phyloP scores from a whole-genome alignment of 2,797 vertebrate species.

The Eidolon dupreanum region DNA sequence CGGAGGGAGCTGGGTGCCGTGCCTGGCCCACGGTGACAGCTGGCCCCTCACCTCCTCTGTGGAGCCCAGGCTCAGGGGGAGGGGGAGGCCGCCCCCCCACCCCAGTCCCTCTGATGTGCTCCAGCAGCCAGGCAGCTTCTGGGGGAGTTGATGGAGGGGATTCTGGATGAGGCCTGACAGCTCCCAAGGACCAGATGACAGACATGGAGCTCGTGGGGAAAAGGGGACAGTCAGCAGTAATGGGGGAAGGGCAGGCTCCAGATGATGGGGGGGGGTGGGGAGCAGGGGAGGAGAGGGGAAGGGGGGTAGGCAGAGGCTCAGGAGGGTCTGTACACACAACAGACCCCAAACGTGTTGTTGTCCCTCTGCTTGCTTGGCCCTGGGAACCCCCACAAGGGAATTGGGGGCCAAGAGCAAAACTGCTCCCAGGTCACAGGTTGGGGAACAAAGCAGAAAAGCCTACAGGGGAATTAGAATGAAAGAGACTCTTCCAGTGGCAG shows the following conservation, averaged over 20 bases:
- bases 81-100: background rate
- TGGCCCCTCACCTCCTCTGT: background rate
- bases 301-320: background rate
- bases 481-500: background rate
- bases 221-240: background rate
- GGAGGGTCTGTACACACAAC: background rate
- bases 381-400: background rate
- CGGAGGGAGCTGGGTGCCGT: background rate
- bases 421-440: background rate
- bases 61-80: background rate
- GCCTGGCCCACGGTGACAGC: background rate
- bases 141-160: conserved; percentile 26
- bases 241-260: background rate
- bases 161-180: background rate
- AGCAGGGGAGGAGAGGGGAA: background rate
- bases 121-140: background rate
- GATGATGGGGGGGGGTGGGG: background rate
- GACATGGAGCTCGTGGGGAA: background rate
- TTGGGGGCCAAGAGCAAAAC: background rate
- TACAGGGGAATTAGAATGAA: background rate
- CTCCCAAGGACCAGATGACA: background rate
- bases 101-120: background rate
- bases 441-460: background rate
- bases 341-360: background rate
- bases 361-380: background rate